phyloP scores from a whole-genome alignment of 2,888 invertebrate genomes.

The Nineta flava region DNA sequence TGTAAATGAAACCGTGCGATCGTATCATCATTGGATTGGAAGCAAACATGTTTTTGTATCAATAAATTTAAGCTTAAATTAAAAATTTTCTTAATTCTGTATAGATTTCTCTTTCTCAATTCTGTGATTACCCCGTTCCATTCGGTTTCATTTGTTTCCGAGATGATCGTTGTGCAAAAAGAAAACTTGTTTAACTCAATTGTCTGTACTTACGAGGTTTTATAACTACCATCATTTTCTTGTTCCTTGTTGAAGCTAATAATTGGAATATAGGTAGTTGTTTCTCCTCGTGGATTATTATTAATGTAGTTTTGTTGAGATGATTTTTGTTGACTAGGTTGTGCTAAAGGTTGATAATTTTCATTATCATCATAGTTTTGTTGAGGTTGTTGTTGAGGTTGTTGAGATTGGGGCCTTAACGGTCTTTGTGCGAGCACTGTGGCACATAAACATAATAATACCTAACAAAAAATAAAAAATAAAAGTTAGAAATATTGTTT shows the following conservation, averaged over 20 bases:
- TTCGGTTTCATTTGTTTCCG: no score
- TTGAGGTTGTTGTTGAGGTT: slow-evolving; percentile 12
- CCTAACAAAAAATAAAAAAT: not conserved
- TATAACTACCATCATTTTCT: slow-evolving; percentile 69
- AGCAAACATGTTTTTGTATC: no score
- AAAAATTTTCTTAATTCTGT: no score
- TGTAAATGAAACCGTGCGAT: no score
- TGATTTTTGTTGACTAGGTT: slow-evolving; percentile 22
- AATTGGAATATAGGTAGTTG: slow-evolving; percentile 67
- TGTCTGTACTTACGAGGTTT: slow-evolving; percentile 51
- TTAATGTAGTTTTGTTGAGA: slow-evolving; percentile 7
- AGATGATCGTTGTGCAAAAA: no score
- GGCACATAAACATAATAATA: not conserved
- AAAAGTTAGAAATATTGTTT: not conserved
- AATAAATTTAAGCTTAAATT: no score
- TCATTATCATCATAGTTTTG: not conserved
- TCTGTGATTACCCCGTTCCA: no score
- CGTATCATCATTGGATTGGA: no score
- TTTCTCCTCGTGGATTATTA: slow-evolving; percentile 28
- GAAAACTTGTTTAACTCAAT: no score
- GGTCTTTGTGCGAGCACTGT: slow-evolving; percentile 9
- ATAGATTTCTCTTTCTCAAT: no score
- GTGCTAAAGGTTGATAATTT: slow-evolving; percentile 15
- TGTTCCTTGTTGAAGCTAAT: slow-evolving; percentile 70
- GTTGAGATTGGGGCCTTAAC: slow-evolving; percentile 16